Base-by-base conservation (phyloP, 2,888 invertebrate genomes). In the Rhogogaster chlorosoma region DNA sequence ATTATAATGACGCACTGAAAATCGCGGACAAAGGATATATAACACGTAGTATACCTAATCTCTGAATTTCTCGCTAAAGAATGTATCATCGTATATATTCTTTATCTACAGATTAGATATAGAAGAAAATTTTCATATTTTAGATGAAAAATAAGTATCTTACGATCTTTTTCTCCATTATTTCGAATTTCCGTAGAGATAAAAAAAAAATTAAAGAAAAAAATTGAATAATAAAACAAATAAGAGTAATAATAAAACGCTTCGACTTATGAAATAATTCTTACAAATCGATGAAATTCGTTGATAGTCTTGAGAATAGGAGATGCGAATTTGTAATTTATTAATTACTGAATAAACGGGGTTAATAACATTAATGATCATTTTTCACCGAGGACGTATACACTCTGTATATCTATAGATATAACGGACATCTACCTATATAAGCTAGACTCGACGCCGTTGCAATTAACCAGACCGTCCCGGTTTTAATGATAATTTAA, bases 401-500 rank as follows among this genome's bases (percentile, higher is more conserved):
- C 10, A 61, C 26, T 10, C 22, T 2, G 5, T 61, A 61, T 61
- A 26, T 26, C 26, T 26, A n/a, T n/a, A 61, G 4, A 22, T 61
- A 26, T 26, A 26, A 61, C 26, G 61, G 26, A 61, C 26, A 36
- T 42, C 22, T 15, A 36, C 22, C 22, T 15, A 2, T n/a, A 45
- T 45, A 36, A 73, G 36, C 32, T 77, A 77, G 53, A 61, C 22
- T 80, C 61, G 80, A 80, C 57, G 80, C 80, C 57, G 61, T 57
- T 80, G 80, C 80, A 80, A 80, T 80, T 80, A 80, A 80, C 36
- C 57, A 80, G 38, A 80, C 57, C 26, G 80, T 61, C 36, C 80
- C 36, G 38, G 61, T 80, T 80, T 77, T 80, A 80, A 80, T 61
- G 57, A 80, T 80, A 80, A 80, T 80, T 80, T 80, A 80, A 80